Evolutionary conservation across 1,140 invertebrate species (phyloP).

Genomic region (Drosophila dunni): DNA sequence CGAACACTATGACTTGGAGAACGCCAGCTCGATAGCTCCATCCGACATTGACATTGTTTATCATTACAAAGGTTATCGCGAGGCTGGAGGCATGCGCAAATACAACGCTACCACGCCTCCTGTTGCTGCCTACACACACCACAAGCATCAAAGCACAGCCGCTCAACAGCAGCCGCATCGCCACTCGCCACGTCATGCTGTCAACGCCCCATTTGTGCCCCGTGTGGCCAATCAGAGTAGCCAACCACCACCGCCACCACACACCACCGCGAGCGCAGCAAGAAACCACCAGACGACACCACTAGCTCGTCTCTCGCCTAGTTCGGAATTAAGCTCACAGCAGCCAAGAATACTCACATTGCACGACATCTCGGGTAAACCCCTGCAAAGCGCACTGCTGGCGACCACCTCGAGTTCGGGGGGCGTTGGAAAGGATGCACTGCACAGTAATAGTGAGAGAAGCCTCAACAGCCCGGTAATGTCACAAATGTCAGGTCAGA

Average conservation of each 20-base stretch:
- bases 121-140: slow-evolving; percentile 89
- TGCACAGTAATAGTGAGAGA: slow-evolving; percentile 94
- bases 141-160: slow-evolving; percentile 89
- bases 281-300: slow-evolving; percentile 94
- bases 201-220: slow-evolving; percentile 87
- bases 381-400: slow-evolving; percentile 93
- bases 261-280: slow-evolving; percentile 85
- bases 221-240: slow-evolving; percentile 88
- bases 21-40: slow-evolving; percentile 98
- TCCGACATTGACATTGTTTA: slow-evolving; percentile 98
- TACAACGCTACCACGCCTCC: slow-evolving; percentile 93
- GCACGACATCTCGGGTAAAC: slow-evolving; percentile 96
- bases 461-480: slow-evolving; percentile 95
- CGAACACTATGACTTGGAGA: slow-evolving; percentile 98
- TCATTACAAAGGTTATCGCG: slow-evolving; percentile 96
- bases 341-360: slow-evolving; percentile 95
- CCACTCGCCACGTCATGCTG: slow-evolving; percentile 89
- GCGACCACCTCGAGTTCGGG: slow-evolving; percentile 94
- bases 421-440: slow-evolving; percentile 92
- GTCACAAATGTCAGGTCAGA: slow-evolving; percentile 94
- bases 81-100: slow-evolving; percentile 91
- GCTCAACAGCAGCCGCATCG: slow-evolving; percentile 88
- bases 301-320: slow-evolving; percentile 94
- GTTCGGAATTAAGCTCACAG: slow-evolving; percentile 95
- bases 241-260: slow-evolving; percentile 86